Base-by-base conservation (phyloP, 2,888 invertebrate species). In the Antitype chi region DNA sequence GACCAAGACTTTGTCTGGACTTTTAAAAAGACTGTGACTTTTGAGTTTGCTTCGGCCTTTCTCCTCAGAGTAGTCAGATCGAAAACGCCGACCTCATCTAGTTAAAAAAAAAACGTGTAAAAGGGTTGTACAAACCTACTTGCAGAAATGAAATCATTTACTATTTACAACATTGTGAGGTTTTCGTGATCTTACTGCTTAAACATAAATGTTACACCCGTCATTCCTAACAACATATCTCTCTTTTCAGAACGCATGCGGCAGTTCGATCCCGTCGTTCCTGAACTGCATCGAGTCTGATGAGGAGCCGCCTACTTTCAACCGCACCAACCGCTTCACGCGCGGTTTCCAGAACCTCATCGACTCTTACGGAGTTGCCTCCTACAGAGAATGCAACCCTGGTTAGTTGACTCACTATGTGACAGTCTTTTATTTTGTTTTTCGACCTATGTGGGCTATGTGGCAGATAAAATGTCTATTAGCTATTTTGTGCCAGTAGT, bases 321-420 rank as follows among this genome's bases (percentile, higher is more conserved):
- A 99, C 94, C 97, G 98, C 55, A 98, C 99, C 78, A 99, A 99
- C 96, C 98, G 98, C 90, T 99, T 99, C 95, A 99, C 99, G 0
- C 97, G 97, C 85, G 99, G 99, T 73, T 99, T 99, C 97, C 99
- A 99, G 95, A 98, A 97, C 92, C 97, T 99, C 87, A 99, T 99
- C 87, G 99, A 99, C 94, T 97, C 99, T 0, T 99, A 99, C 92
- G 99, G 99, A 78, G 98, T 99, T 47, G 98, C 99, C 73, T 98
- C 98, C 53, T 99, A 99, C 94, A 97, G 99, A 81, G 99, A 99
- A 96, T 98, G 98, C 81, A 99, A 99, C 96, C 99, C 99, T 88
- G 98, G 98, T 98, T 93, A 71, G 49, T 73, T 0, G 25, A 73
- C 25, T 47, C 6, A 32, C 11, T 6, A n/a, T 32, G 1, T 52